phyloP scores from a whole-genome alignment of 2,888 invertebrate genomes.

The Chromoteleia sp. region DNA sequence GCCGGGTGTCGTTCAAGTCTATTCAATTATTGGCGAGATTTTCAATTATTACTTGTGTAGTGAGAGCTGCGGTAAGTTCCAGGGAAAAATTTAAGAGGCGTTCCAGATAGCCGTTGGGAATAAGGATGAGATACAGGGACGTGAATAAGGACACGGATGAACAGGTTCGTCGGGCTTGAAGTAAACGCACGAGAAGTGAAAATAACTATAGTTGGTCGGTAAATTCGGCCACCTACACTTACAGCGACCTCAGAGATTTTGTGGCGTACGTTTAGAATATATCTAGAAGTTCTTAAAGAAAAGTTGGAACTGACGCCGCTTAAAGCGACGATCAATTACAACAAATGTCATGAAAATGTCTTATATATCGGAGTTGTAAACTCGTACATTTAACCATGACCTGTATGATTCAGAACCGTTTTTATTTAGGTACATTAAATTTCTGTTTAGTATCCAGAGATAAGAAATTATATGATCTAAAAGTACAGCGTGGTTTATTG shows the following conservation, averaged over 20 bases:
- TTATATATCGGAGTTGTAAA: constrained; percentile 35
- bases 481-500: too few species aligned
- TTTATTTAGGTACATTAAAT: too few species aligned
- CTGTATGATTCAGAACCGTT: too few species aligned
- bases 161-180: not conserved
- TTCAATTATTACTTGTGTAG: constrained; percentile 65
- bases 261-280: constrained; percentile 13
- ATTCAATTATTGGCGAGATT: constrained; percentile 65
- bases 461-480: too few species aligned
- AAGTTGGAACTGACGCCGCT: constrained; percentile 6
- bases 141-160: constrained; percentile 38
- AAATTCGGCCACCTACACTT: too few species aligned
- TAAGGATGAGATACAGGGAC: constrained; percentile 59
- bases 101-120: constrained; percentile 61
- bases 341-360: constrained; percentile 27
- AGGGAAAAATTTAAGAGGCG: constrained; percentile 64
- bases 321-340: constrained; percentile 27
- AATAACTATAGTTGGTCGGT: constrained; percentile 3
- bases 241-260: constrained; percentile 5
- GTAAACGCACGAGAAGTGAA: not conserved
- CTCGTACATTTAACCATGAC: too few species aligned
- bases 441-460: too few species aligned
- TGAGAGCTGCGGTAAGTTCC: constrained; percentile 59
- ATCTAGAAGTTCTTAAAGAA: constrained; percentile 28
- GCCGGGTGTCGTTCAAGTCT: constrained; percentile 55